These are phyloP conservation scores for Pollimyrus isidori DNA, from an alignment of 2,113 vertebrate species.

Conservation along the genomic window DNA sequence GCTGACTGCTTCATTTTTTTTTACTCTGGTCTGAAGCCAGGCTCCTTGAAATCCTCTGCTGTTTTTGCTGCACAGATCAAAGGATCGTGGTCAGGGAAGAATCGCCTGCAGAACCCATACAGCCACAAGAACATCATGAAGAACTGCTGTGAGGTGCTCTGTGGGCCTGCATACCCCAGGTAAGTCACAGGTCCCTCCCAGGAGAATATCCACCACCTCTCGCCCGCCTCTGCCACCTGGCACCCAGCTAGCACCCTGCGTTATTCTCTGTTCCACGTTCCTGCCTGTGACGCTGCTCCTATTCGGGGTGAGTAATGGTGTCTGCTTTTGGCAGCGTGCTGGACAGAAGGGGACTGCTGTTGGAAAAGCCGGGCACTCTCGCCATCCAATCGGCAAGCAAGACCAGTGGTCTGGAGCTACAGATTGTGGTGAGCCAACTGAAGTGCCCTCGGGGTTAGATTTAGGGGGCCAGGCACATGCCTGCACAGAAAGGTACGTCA, in stretches of 20 bases:
- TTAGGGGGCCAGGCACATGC: not conserved
- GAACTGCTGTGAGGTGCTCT: slow-evolving; percentile 97
- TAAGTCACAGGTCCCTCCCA: slow-evolving; percentile 37
- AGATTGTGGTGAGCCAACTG: slow-evolving; percentile 50
- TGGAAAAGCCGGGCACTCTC: slow-evolving; percentile 38
- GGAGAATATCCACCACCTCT: not conserved
- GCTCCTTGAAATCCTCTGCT: not conserved
- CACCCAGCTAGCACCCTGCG: not conserved
- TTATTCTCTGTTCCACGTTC: not conserved
- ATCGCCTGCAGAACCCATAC: slow-evolving; percentile 91
- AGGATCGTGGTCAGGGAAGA: slow-evolving; percentile 98
- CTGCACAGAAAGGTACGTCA: not conserved
- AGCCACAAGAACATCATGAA: slow-evolving; percentile 91
- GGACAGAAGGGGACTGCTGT: slow-evolving; percentile 63
- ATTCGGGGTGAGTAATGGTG: not conserved
- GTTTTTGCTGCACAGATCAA: slow-evolving; percentile 73
- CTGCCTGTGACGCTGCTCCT: not conserved
- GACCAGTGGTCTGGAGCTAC: slow-evolving; percentile 39
- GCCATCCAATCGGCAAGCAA: slow-evolving; percentile 28
- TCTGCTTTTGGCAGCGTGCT: slow-evolving; percentile 50
- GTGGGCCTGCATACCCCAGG: slow-evolving; percentile 88
- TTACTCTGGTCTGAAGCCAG: not conserved
- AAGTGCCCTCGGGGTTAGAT: not conserved
- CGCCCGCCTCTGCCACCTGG: not conserved
- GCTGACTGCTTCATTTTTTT: not conserved